Evolutionary conservation across 2,888 invertebrate genomes (phyloP).

Genomic region (Cheiracanthium punctorium): DNA sequence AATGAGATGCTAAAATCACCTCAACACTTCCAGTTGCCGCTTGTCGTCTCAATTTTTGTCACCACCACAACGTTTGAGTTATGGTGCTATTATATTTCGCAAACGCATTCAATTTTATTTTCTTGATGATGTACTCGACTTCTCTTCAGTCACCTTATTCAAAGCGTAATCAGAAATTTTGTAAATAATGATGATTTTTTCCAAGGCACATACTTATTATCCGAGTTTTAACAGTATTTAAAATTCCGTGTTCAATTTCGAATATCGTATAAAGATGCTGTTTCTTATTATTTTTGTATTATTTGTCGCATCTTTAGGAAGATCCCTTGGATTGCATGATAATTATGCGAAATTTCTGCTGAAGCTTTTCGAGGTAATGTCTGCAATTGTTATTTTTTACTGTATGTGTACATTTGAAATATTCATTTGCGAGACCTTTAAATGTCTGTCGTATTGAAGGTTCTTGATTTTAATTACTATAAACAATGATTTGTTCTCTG

Average conservation of each 20-base stretch:
- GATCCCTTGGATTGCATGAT: conserved; percentile 91
- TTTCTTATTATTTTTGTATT: conserved; percentile 56
- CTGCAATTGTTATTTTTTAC: background rate
- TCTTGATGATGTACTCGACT: background rate
- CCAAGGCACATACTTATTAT: background rate
- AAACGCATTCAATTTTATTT: background rate
- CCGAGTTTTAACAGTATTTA: background rate
- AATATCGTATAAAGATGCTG: conserved; percentile 31
- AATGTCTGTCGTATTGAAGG: no score
- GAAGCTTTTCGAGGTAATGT: conserved; percentile 91
- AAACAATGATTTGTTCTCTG: no score
- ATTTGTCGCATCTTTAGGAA: conserved; percentile 89
- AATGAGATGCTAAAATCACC: background rate
- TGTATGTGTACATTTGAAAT: background rate
- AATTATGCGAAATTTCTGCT: conserved; percentile 90
- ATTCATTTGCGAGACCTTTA: background rate
- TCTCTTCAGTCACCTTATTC: background rate
- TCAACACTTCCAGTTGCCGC: background rate
- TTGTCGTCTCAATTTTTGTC: background rate
- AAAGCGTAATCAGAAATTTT: background rate
- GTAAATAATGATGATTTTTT: background rate
- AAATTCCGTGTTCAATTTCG: background rate
- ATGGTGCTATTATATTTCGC: conserved; percentile 11
- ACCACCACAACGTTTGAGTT: background rate
- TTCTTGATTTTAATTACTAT: no score